These are phyloP conservation scores for Hystrix cristata DNA, from an alignment of 2,113 vertebrate species.

Conservation along the genomic window DNA sequence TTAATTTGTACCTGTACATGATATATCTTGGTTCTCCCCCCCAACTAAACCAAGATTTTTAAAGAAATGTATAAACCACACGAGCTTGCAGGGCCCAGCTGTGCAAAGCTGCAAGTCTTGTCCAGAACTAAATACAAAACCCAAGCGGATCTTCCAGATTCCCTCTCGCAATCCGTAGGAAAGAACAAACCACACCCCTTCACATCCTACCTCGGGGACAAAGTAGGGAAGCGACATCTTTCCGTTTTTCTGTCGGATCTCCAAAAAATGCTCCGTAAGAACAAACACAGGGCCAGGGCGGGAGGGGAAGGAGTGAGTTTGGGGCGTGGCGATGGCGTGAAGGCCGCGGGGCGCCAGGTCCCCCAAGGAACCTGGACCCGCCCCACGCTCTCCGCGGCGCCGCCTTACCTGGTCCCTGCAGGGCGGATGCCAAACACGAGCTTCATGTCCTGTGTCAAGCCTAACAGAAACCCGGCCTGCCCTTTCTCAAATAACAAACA, in stretches of 20 bases:
- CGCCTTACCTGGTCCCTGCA: not conserved
- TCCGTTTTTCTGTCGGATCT: not conserved
- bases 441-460: not conserved
- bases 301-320: not conserved
- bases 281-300: not conserved
- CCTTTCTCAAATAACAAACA: not conserved
- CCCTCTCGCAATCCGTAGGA: not conserved
- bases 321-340: not conserved
- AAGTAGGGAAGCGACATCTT: not conserved
- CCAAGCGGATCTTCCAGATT: not conserved
- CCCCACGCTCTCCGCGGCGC: not conserved
- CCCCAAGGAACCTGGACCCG: not conserved
- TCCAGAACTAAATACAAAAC: not conserved
- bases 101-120: not conserved
- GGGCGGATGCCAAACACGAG: accelerated
- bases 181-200: not conserved
- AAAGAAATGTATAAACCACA: not conserved
- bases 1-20: no score
- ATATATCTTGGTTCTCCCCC: no score
- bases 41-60: not conserved
- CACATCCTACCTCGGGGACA: not conserved
- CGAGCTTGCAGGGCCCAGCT: not conserved
- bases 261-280: not conserved
- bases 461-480: not conserved
- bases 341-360: not conserved